Evolutionary conservation across 2,797 vertebrate species (phyloP), one percentile per base, ranked within the genome.

Genomic region (Scolopax bukidnonensis): DNA sequence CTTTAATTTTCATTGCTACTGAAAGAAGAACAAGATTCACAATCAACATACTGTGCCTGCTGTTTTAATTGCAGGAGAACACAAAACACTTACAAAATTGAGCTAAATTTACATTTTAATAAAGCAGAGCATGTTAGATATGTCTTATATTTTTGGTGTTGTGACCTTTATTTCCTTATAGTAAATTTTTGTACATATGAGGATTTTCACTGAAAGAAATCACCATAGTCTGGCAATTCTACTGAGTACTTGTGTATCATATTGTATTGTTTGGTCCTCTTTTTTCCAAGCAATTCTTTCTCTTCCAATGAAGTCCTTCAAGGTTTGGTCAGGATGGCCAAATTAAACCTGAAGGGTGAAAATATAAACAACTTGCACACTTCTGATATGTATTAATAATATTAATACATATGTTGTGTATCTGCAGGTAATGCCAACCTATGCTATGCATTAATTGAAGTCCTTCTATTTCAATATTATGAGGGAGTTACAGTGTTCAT

Each of bases 401-500:
- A 41, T 36, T 61, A 61, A 47, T 61, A 20, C 7, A 21, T 54
- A 32, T 0, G 2, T 15, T 53, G 4, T 48, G 5, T 50, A 45
- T 23, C 38, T 79, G 53, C 73, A 61, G 27, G 19, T 47, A 74
- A 61, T 36, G 19, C 21, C n/a, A 50, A 20, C 2, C 30, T 59
- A 25, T 16, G 53, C 5, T 63, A 50, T 24, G 21, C 28, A 51
- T 60, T 64, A 73, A 36, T 17, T 83, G 7, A 86, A 61, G 30
- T 19, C 19, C 8, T 88, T 83, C 17, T 61, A 3, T 59, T n/a
- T 33, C 10, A 57, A 56, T 85, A 28, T 45, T 43, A 21, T 51
- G 19, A 36, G 0, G 1, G 10, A 71, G 27, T 36, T 70, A 32
- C 0, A 1, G 23, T 30, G 17, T 51, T 67, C 23, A 32, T 40